These are phyloP conservation scores for Plecotus auritus DNA, from an alignment of 2,113 vertebrate species.

Conservation along the genomic window DNA sequence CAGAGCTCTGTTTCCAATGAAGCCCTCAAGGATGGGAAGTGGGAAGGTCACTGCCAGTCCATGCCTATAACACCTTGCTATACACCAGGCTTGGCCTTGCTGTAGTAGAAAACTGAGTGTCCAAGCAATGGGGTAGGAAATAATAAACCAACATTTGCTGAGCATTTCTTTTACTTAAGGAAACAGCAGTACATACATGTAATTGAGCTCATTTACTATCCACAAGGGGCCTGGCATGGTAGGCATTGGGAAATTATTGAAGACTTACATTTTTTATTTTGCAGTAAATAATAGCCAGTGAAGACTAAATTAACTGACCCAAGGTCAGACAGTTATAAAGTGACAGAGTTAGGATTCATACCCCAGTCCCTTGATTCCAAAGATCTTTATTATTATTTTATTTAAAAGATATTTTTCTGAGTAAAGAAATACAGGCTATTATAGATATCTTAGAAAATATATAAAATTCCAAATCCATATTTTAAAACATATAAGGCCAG, in stretches of 20 bases:
- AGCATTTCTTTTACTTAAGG: background rate
- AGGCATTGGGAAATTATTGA: background rate
- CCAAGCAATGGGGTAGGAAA: background rate
- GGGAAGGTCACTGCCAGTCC: background rate
- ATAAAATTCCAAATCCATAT: background rate
- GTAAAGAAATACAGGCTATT: constrained; percentile 5
- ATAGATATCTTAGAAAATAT: background rate
- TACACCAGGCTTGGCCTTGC: background rate
- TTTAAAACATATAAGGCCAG: background rate
- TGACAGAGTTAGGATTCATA: background rate
- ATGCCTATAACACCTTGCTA: background rate
- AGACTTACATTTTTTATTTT: background rate
- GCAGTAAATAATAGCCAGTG: background rate
- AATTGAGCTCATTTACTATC: background rate
- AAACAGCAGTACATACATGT: background rate
- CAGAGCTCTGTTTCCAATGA: background rate
- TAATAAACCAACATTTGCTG: background rate
- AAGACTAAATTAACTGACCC: constrained; percentile 1
- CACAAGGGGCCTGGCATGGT: background rate
- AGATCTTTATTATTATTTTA: background rate
- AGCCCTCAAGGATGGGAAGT: background rate
- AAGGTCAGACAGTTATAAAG: background rate
- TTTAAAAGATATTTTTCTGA: constrained; percentile 21
- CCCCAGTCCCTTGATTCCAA: background rate
- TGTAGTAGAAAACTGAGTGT: background rate